These are phyloP conservation scores for Columbina picui DNA, from an alignment of 2,113 vertebrate genomes.

Conservation along the genomic window DNA sequence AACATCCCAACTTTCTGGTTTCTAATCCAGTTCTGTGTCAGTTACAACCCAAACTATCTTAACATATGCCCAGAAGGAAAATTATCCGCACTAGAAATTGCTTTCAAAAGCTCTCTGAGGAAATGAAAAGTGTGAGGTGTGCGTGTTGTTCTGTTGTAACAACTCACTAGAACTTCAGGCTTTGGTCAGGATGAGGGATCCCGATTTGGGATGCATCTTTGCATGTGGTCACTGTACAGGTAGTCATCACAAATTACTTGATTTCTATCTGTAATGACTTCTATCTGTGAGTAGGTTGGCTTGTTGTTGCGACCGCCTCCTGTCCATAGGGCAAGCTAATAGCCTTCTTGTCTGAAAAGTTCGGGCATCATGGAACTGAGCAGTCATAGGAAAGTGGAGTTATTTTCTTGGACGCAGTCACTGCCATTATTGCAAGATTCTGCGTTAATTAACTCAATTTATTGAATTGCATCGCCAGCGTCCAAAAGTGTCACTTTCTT, in stretches of 20 bases:
- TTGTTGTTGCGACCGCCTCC: neutral
- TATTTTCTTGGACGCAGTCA: neutral
- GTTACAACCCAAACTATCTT: neutral
- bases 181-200: neutral
- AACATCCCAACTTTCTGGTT: neutral
- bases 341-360: neutral
- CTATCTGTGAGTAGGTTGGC: accelerated
- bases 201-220: neutral
- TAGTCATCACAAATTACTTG: neutral
- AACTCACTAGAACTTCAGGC: neutral
- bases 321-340: neutral
- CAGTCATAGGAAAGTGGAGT: neutral
- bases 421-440: neutral
- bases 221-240: accelerated
- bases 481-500: neutral
- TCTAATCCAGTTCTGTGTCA: neutral
- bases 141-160: neutral
- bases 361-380: neutral
- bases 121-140: neutral
- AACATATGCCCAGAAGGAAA: neutral
- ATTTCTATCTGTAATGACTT: neutral
- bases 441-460: neutral
- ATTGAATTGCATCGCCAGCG: neutral
- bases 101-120: neutral
- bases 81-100: neutral